Conservation (phyloP, 2,797 vertebrate genomes). For the Hippoglossus hippoglossus region DNA sequence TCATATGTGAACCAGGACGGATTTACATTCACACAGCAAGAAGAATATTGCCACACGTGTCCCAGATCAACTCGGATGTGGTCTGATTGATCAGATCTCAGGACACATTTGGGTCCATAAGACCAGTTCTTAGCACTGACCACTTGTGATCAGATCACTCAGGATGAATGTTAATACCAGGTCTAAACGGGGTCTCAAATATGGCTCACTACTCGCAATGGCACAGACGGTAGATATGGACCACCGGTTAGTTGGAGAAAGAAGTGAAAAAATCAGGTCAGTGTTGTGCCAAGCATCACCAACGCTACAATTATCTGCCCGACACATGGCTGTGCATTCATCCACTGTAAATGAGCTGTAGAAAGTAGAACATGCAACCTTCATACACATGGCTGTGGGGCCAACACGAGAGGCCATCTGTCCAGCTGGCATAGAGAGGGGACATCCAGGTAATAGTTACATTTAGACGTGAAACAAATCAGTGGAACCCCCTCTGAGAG, state of each 20-base stretch:
- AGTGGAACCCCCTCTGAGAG: slow-evolving; percentile 30
- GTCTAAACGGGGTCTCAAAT: background rate
- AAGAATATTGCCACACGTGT: no score
- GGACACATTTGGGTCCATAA: no score
- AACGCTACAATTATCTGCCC: slow-evolving; percentile 23
- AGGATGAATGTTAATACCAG: no score
- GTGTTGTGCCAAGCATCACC: slow-evolving; percentile 7
- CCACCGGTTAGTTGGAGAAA: slow-evolving; percentile 15
- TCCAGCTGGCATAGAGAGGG: slow-evolving; percentile 54
- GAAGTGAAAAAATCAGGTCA: slow-evolving; percentile 2
- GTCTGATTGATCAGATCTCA: no score
- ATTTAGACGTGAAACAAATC: slow-evolving; percentile 45
- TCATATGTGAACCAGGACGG: no score
- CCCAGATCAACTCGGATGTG: no score
- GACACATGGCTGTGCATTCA: background rate
- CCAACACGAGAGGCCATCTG: slow-evolving; percentile 50
- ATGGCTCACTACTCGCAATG: background rate
- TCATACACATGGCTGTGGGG: slow-evolving; percentile 11
- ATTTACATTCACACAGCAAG: no score
- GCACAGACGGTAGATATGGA: background rate
- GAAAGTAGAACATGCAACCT: slow-evolving; percentile 2
- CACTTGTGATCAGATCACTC: no score
- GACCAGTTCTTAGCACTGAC: no score
- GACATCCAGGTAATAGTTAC: slow-evolving; percentile 48
- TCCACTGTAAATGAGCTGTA: slow-evolving; percentile 40